Conservation (phyloP, 1,140 invertebrate species). For the Semibalanus balanoides region DNA sequence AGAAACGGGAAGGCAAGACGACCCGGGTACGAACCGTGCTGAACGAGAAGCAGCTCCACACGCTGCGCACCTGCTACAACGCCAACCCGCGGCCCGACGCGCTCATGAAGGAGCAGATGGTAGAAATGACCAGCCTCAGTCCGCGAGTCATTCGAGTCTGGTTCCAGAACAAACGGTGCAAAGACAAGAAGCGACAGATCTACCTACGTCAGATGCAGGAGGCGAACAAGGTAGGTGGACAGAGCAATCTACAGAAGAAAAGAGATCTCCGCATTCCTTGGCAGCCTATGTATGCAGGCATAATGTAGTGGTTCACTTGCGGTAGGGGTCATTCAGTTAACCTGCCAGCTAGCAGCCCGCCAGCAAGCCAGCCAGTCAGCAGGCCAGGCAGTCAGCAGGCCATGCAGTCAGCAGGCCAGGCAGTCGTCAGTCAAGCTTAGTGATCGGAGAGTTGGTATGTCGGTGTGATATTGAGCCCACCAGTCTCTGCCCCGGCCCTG, state of each 20-base stretch:
- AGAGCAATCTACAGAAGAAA: background rate
- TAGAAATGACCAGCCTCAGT: conserved; percentile 94
- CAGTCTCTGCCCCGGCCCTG: too few relatives aligned
- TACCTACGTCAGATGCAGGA: conserved; percentile 93
- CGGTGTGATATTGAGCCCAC: too few relatives aligned
- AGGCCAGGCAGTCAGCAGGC: too few relatives aligned
- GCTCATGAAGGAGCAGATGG: conserved; percentile 97
- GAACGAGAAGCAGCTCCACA: conserved; percentile 97
- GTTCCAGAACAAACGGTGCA: conserved; percentile 99
- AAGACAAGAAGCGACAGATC: conserved; percentile 96
- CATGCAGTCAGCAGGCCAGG: too few relatives aligned
- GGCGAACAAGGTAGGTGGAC: conserved; percentile 49
- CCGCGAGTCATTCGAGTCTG: conserved; percentile 92
- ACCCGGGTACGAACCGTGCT: conserved; percentile 93
- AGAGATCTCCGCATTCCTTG: too few relatives aligned
- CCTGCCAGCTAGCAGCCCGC: too few relatives aligned
- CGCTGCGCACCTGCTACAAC: conserved; percentile 77
- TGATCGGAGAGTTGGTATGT: too few relatives aligned
- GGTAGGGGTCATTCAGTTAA: too few relatives aligned
- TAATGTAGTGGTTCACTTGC: too few relatives aligned
- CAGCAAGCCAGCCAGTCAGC: too few relatives aligned
- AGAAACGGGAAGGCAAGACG: conserved; percentile 66
- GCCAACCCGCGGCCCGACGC: conserved; percentile 96
- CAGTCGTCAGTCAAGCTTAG: too few relatives aligned
- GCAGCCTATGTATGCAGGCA: too few relatives aligned